A percentile compares a stretch with the other conserved stretches of the same genome.
Conservation (phyloP, 2,113 vertebrate species). For the Engraulis encrasicolus region DNA sequence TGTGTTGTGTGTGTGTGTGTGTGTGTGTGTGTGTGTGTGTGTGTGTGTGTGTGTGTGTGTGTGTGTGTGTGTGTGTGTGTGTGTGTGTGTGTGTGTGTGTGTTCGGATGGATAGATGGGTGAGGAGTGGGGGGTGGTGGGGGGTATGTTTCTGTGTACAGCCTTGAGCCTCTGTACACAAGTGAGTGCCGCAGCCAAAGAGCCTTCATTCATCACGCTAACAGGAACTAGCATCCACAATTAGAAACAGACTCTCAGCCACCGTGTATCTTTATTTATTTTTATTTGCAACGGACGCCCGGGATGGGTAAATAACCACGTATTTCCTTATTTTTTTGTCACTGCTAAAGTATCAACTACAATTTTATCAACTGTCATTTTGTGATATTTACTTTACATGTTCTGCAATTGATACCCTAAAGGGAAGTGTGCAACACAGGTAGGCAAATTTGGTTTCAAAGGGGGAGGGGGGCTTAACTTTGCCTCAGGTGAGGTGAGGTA, state of each 20-base stretch:
- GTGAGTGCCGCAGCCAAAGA: not conserved
- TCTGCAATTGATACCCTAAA: not conserved
- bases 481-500: not conserved
- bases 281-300: not conserved
- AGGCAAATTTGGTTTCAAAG: not conserved
- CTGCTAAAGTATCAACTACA: not conserved
- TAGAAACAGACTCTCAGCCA: not conserved
- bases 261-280: not conserved
- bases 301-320: not conserved
- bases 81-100: not conserved
- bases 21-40: constrained; percentile 2
- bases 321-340: not conserved
- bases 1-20: too few species aligned
- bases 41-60: constrained; percentile 1
- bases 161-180: constrained; percentile 12
- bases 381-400: not conserved
- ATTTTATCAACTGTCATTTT: not conserved
- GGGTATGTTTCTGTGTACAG: constrained; percentile 17
- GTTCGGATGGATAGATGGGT: not conserved
- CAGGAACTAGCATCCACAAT: not conserved
- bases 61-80: constrained; percentile 16
- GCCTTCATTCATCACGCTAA: constrained; percentile 15
- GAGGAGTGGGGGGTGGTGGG: too few species aligned
- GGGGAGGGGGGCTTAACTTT: not conserved
- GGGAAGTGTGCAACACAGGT: not conserved